phyloP scores from a whole-genome alignment of 1,140 invertebrate species.

The Coenobita brevimanus region DNA sequence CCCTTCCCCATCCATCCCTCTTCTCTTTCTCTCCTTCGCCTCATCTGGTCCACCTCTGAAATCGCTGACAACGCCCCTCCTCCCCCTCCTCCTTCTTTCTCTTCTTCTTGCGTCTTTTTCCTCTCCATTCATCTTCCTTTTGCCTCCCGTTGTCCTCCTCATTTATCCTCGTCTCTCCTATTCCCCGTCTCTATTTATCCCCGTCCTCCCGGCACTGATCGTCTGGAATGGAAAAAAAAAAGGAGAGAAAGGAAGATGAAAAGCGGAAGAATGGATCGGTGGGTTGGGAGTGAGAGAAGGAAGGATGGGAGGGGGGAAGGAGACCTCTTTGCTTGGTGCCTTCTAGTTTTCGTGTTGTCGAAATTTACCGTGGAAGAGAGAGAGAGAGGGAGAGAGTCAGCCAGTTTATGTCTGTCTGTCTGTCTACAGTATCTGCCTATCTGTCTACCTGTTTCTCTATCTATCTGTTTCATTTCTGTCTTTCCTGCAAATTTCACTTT shows the following conservation, averaged over 20 bases:
- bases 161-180: not conserved
- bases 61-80: not conserved
- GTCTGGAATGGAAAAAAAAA: not conserved
- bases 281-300: not conserved
- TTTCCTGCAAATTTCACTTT: no score
- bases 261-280: not conserved
- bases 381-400: no score
- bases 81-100: no score
- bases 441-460: no score
- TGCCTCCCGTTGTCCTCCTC: not conserved
- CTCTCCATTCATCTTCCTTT: not conserved
- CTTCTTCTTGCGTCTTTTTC: not conserved
- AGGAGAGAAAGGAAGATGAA: not conserved
- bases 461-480: no score
- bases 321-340: no score
- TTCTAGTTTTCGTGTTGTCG: no score
- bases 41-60: not conserved
- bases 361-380: no score
- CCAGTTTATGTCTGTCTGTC: no score
- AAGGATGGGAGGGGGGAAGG: not conserved
- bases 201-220: not conserved
- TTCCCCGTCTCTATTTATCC: not conserved
- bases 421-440: no score
- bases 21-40: not conserved
- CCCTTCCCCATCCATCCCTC: not conserved